Evolutionary conservation across 2,797 vertebrate genomes (phyloP), one percentile per base, ranked within the genome.

Genomic region (Macropus fuliginosus): DNA sequence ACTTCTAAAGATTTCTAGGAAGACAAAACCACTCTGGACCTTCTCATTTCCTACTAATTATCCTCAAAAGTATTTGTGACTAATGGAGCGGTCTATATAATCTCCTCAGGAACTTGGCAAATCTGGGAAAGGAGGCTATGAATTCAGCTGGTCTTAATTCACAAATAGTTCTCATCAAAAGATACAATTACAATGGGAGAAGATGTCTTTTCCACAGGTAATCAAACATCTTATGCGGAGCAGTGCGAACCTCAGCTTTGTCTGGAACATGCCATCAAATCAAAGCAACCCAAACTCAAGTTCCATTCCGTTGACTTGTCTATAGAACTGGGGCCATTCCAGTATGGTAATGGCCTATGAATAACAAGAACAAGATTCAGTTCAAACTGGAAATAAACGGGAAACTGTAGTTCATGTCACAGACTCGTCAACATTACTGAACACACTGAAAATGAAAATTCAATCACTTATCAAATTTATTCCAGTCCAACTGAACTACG

Each of bases 21-120:
- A 98, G 28, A 97, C 59, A 97, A 97, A 98, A 97, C 96, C 97
- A 74, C 18, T 1, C 93, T 97, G 90, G 95, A 96, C 98, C 97
- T 54, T 97, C 96, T 94, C 95, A 97, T 98, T 98, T 98, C 96
- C 96, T 97, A 96, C 95, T 98, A 98, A 98, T 98, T 98, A 98
- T 92, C 94, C 94, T 98, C 92, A 96, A 96, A 98, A 98, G 89
- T 96, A 94, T 91, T 97, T 94, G 31, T 97, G 96, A 96, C 96
- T 93, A 98, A 95, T 94, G 91, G 96, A 98, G 97, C 96, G 66
- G 96, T 94, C 97, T 97, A 90, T 95, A 96, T 96, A 98, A 93
- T 90, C 95, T 94, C 97, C 94, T 94, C 89, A 59, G 91, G 91
- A 98, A 91, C 5, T 21, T 91, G 93, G 57, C 1, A 87, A 52